These are phyloP conservation scores for Morinoia aosen DNA, from an alignment of 2,888 invertebrate species.

Conservation along the genomic window DNA sequence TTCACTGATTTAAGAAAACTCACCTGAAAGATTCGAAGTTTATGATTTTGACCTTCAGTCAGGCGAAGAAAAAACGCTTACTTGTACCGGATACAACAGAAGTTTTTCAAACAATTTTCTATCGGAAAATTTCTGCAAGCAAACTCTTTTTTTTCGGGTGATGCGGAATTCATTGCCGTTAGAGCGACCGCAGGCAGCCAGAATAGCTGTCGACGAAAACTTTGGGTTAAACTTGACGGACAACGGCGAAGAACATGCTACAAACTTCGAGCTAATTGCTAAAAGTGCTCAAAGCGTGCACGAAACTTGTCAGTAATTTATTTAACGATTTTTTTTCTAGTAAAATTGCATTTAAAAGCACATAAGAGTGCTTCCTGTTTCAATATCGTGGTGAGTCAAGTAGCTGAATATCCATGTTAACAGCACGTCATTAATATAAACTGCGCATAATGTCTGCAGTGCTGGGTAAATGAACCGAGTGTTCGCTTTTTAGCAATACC, in stretches of 20 bases:
- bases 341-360: neutral
- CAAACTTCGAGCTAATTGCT: neutral
- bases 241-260: neutral
- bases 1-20: neutral
- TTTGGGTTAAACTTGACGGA: neutral
- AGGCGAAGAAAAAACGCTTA: neutral
- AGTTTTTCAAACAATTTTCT: neutral
- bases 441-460: neutral
- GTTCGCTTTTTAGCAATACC: neutral
- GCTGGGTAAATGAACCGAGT: neutral
- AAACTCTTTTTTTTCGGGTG: neutral
- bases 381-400: neutral
- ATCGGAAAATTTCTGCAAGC: neutral
- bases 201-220: neutral
- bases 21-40: neutral
- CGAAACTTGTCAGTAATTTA: neutral
- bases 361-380: neutral
- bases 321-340: neutral
- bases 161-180: constrained; percentile 30
- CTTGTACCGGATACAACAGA: neutral
- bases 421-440: neutral
- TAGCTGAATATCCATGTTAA: neutral
- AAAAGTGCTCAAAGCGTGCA: neutral
- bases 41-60: neutral
- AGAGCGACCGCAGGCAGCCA: neutral